Evolutionary conservation across 1,140 invertebrate species (phyloP).

Genomic region (Leucophenga varia): DNA sequence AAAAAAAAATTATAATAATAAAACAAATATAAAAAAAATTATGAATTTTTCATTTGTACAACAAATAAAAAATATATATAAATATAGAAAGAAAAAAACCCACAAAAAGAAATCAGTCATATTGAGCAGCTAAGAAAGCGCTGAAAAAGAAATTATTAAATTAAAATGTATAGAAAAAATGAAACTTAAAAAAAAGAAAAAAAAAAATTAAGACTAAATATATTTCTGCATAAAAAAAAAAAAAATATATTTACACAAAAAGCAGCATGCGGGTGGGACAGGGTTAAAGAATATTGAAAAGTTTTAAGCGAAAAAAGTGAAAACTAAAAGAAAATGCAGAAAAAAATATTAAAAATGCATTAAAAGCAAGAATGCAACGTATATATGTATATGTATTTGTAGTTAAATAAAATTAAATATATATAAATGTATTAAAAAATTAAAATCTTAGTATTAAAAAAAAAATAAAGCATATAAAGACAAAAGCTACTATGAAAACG

Average conservation of each 20-base stretch:
- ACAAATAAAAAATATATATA: no score
- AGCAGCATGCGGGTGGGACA: slow-evolving; percentile 23
- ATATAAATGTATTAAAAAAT: background rate
- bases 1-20: no score
- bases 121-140: no score
- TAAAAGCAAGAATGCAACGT: slow-evolving; percentile 6
- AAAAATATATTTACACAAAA: slow-evolving; percentile 40
- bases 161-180: slow-evolving; percentile 5
- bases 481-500: no score
- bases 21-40: no score
- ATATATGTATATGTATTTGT: slow-evolving; percentile 20
- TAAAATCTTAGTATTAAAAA: no score
- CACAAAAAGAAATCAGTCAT: no score
- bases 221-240: slow-evolving; percentile 31
- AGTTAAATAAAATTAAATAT: slow-evolving; percentile 14
- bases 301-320: background rate
- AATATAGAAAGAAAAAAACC: no score
- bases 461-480: no score
- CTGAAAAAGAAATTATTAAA: no score
- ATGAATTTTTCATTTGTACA: no score
- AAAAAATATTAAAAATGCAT: slow-evolving; percentile 20
- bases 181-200: slow-evolving; percentile 7
- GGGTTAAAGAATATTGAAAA: slow-evolving; percentile 24
- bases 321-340: slow-evolving; percentile 20
- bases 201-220: slow-evolving; percentile 30